These are phyloP conservation scores for Willowsia nigromaculata DNA, from an alignment of 2,888 invertebrate genomes.

Conservation along the genomic window DNA sequence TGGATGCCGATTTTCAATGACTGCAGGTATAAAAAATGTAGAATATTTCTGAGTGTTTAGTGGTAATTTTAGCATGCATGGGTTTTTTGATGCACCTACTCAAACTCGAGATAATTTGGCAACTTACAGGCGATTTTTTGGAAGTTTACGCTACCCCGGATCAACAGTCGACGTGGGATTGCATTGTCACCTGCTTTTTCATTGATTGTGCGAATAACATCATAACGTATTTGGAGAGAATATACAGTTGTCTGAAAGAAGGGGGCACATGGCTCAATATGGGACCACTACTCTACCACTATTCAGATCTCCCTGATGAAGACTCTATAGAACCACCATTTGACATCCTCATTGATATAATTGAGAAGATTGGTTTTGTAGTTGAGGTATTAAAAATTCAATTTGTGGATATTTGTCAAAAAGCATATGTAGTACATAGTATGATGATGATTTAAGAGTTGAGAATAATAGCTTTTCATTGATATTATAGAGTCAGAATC, in stretches of 20 bases:
- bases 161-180: slow-evolving; percentile 88
- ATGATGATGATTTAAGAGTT: neutral
- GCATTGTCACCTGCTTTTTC: slow-evolving; percentile 98
- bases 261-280: slow-evolving; percentile 94
- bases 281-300: slow-evolving; percentile 94
- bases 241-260: slow-evolving; percentile 92
- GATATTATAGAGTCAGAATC: slow-evolving; percentile 87
- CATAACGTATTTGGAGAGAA: slow-evolving; percentile 95
- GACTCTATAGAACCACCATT: slow-evolving; percentile 96
- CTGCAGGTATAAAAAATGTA: slow-evolving; percentile 83
- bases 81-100: neutral
- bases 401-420: neutral
- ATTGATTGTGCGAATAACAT: slow-evolving; percentile 99
- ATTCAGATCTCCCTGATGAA: slow-evolving; percentile 91
- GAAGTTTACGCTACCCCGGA: slow-evolving; percentile 84
- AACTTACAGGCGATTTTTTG: slow-evolving; percentile 90
- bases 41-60: neutral
- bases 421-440: neutral
- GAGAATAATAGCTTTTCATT: slow-evolving; percentile 8
- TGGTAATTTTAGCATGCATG: neutral
- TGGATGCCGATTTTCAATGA: slow-evolving; percentile 91
- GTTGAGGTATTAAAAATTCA: slow-evolving; percentile 83
- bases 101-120: neutral
- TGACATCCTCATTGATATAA: slow-evolving; percentile 89
- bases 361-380: slow-evolving; percentile 90